Percentiles rank a stretch among this genome's conserved stretches.
Conservation (phyloP, 2,888 invertebrate species). For the Meta bourneti region DNA sequence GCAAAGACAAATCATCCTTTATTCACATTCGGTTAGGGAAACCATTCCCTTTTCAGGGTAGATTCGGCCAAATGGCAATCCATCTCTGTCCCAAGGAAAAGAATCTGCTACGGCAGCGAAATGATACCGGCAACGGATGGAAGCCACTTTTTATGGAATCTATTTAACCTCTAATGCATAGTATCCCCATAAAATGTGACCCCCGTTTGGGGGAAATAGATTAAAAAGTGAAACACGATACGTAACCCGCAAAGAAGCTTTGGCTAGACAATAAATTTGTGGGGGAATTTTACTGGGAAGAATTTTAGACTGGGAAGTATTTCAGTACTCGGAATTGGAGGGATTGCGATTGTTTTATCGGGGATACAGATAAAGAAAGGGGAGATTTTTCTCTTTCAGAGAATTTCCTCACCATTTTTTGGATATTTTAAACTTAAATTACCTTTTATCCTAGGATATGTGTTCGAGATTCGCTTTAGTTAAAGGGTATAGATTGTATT, state of each 20-base stretch:
- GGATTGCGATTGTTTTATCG: slow-evolving; percentile 39
- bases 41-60: slow-evolving; percentile 45
- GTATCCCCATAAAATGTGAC: slow-evolving; percentile 62
- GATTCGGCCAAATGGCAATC: slow-evolving; percentile 53
- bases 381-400: slow-evolving; percentile 23
- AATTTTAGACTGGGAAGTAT: slow-evolving; percentile 37
- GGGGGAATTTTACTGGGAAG: slow-evolving; percentile 22
- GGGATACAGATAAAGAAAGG: background rate
- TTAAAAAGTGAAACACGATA: slow-evolving; percentile 65
- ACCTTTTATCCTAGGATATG: too few relatives aligned
- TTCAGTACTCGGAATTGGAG: slow-evolving; percentile 1
- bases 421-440: too few relatives aligned
- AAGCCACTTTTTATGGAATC: slow-evolving; percentile 61
- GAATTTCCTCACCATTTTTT: background rate
- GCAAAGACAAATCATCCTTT: slow-evolving; percentile 50
- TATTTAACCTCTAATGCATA: slow-evolving; percentile 61
- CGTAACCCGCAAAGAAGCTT: slow-evolving; percentile 1
- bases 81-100: slow-evolving; percentile 53
- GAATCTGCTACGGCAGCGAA: slow-evolving; percentile 47
- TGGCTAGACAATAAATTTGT: slow-evolving; percentile 53
- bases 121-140: slow-evolving; percentile 58
- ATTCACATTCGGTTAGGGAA: slow-evolving; percentile 50
- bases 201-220: slow-evolving; percentile 57
- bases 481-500: too few relatives aligned
- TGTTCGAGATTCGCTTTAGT: too few relatives aligned